Base-by-base conservation (phyloP, 2,888 invertebrate species). In the Phengaris alcon region DNA sequence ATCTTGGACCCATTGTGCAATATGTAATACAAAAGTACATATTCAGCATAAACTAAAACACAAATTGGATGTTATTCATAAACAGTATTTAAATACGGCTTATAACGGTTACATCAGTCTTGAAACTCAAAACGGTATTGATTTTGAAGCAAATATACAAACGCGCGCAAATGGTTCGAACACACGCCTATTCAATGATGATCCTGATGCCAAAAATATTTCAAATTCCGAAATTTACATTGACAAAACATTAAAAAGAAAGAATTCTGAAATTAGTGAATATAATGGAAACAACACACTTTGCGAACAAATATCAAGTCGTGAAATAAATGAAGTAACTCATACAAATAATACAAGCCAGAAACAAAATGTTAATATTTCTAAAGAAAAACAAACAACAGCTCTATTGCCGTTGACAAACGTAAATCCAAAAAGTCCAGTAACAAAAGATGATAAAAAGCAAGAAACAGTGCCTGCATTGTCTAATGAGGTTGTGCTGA, bases 1-100 rank as follows among this genome's bases (percentile, higher is more conserved):
- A 8, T 7, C 8, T 13, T 68, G 74, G 74, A 68, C 51, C 9
- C 74, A 74, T 52, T 74, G 74, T 74, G 74, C 68, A 44, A 10
- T 74, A 52, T 74, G 74, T 35, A 74, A 74, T n/a, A 52, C 35
- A 52, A n/a, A 54, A 68, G 51, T 68, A 52, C 35, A 10, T 15
- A 22, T 10, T 4, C 64, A 64, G 64, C 35, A 22, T n/a, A 54
- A n/a, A 68, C 7, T 44, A 35, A 22, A 13, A 15, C 15, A 74
- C 52, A 52, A 6, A 74, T 51, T 4, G n/a, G 64, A 35, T 5
- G 44, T 9, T 1, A 68, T 0, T n/a, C 59, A 59, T 59, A 59
- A 59, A 59, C 15, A 3, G 12, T 59, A 59, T 22, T 22, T 59
- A 59, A n/a, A 4, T 8, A 15, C 2, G 8, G 59, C 59, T 8